Percentiles rank a stretch among this genome's conserved stretches.
Conservation (phyloP, 2,888 invertebrate genomes). For the Hipparchia semele region DNA sequence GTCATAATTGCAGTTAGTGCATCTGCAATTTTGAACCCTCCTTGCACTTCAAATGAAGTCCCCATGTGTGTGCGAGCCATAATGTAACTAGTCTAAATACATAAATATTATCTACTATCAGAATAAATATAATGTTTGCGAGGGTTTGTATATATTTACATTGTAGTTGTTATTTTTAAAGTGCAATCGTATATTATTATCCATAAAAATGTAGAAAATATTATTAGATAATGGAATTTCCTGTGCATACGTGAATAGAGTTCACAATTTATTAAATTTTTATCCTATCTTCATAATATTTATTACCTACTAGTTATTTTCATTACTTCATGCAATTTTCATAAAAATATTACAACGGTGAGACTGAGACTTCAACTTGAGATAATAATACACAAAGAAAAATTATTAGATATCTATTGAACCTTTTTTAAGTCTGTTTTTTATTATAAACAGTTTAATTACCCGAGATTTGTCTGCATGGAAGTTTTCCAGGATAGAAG, state of each 20-base stretch:
- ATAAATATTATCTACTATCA: background rate
- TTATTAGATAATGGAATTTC: constrained; percentile 36
- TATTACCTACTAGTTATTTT: background rate
- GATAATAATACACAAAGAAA: no score
- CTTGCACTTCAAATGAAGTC: no score
- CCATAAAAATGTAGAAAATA: constrained; percentile 47
- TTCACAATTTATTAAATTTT: constrained; percentile 28
- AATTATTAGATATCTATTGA: background rate
- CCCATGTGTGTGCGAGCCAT: no score
- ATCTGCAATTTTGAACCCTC: no score
- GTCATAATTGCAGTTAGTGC: no score
- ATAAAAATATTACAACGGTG: background rate
- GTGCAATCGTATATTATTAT: constrained; percentile 73
- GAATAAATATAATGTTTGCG: constrained; percentile 14
- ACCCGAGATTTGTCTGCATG: no score
- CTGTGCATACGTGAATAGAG: constrained; percentile 20
- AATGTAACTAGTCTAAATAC: background rate
- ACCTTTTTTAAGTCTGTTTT: background rate
- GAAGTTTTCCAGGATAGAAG: no score
- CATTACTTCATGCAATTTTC: background rate
- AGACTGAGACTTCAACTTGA: no score
- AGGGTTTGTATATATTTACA: constrained; percentile 50
- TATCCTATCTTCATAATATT: background rate
- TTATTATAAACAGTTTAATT: background rate
- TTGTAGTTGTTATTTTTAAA: constrained; percentile 63